Conservation (phyloP, 2,797 vertebrate species). For the Bucorvus abyssinicus region DNA sequence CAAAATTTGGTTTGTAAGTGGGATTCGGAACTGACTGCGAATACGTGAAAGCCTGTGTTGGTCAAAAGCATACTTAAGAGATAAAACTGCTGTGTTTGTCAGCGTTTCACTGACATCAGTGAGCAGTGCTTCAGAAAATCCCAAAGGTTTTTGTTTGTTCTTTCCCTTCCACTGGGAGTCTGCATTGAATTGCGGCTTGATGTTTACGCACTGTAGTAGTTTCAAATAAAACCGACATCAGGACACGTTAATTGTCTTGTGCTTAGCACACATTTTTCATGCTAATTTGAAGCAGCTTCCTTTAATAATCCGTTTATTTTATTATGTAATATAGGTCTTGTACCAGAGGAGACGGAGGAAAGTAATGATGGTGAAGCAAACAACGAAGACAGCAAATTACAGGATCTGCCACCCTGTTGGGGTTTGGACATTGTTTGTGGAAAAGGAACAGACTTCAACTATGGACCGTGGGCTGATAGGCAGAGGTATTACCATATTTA, state of each 20-base stretch:
- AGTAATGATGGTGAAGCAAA: slow-evolving; percentile 83
- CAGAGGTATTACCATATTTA: slow-evolving; percentile 83
- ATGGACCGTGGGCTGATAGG: slow-evolving; percentile 96
- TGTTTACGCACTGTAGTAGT: background rate
- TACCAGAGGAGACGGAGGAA: slow-evolving; percentile 89
- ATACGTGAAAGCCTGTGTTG: background rate
- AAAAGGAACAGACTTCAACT: slow-evolving; percentile 98
- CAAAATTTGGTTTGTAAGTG: background rate
- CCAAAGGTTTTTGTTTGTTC: background rate
- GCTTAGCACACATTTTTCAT: background rate
- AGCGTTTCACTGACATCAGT: background rate
- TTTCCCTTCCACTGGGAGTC: background rate
- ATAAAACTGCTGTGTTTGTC: background rate
- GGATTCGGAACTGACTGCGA: background rate
- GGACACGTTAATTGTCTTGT: background rate
- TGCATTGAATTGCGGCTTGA: background rate
- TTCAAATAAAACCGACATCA: background rate
- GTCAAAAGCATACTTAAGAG: background rate
- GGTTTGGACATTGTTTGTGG: slow-evolving; percentile 98
- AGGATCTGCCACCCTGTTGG: slow-evolving; percentile 97
- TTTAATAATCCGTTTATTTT: background rate
- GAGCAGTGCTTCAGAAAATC: background rate
- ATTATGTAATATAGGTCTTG: slow-evolving; percentile 82
- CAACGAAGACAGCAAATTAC: slow-evolving; percentile 88
- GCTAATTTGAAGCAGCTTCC: slow-evolving; percentile 25